These are phyloP conservation scores for Panthera leo DNA, from an alignment of 2,113 vertebrate genomes.

Conservation along the genomic window DNA sequence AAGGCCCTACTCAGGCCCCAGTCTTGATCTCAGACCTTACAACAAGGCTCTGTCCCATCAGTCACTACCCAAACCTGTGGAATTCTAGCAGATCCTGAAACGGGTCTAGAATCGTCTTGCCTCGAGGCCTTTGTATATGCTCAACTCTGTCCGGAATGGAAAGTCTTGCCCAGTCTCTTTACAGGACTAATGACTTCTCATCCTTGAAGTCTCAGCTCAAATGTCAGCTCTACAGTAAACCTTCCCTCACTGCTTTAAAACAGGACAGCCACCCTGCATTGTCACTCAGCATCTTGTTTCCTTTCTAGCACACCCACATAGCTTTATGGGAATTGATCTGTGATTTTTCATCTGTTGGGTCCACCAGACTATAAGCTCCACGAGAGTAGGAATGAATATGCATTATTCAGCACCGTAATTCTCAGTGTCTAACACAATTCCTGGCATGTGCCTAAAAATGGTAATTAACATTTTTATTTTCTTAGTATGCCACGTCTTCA, in stretches of 20 bases:
- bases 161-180: neutral
- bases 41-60: neutral
- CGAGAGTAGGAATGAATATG: neutral
- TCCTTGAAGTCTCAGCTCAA: slow-evolving; percentile 22
- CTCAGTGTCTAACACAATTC: neutral
- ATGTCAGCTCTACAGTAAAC: neutral
- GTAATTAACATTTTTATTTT: neutral
- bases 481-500: neutral
- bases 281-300: neutral
- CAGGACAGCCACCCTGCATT: neutral
- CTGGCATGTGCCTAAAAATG: neutral
- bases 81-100: neutral
- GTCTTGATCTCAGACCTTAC: neutral
- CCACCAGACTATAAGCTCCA: neutral
- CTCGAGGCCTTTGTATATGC: neutral
- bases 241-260: neutral
- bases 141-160: neutral
- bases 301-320: slow-evolving; percentile 28
- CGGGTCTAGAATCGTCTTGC: neutral
- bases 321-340: neutral
- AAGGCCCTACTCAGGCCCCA: neutral
- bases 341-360: neutral
- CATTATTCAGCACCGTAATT: neutral
- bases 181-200: neutral
- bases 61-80: neutral